Evolutionary conservation across 1,140 invertebrate species (phyloP).

Genomic region (Ladona fulva): DNA sequence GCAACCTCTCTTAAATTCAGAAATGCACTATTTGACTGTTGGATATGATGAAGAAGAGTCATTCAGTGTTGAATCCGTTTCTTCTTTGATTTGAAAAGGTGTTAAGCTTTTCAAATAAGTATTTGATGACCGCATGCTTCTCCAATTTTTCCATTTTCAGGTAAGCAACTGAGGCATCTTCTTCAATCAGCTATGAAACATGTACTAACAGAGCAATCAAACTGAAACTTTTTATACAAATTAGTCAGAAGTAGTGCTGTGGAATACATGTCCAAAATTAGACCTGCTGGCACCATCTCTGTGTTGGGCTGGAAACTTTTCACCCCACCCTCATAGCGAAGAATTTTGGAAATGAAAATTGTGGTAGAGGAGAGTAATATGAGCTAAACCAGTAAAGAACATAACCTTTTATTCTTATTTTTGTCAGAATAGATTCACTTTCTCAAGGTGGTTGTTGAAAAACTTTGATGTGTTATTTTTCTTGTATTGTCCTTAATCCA

Average conservation of each 20-base stretch:
- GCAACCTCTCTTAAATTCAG: background rate
- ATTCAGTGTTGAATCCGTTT: background rate
- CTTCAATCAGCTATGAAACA: background rate
- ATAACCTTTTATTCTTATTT: too few relatives aligned
- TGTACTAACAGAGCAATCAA: background rate
- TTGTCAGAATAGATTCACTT: too few relatives aligned
- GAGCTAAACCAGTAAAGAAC: too few relatives aligned
- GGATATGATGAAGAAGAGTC: background rate
- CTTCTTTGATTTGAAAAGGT: background rate
- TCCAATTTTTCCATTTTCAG: background rate
- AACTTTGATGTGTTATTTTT: too few relatives aligned
- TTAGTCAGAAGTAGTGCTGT: background rate
- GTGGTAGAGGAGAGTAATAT: too few relatives aligned
- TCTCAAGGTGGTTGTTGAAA: too few relatives aligned
- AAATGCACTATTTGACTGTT: background rate
- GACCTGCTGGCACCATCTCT: too few relatives aligned
- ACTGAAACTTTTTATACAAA: background rate
- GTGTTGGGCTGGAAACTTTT: background rate
- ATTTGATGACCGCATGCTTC: background rate
- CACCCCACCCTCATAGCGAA: background rate
- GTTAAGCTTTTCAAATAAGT: background rate
- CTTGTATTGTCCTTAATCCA: too few relatives aligned
- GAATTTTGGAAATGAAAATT: too few relatives aligned
- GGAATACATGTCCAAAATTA: background rate
- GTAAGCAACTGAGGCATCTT: background rate